phyloP scores from a whole-genome alignment of 2,888 invertebrate species.

The Agonopterix arenella region DNA sequence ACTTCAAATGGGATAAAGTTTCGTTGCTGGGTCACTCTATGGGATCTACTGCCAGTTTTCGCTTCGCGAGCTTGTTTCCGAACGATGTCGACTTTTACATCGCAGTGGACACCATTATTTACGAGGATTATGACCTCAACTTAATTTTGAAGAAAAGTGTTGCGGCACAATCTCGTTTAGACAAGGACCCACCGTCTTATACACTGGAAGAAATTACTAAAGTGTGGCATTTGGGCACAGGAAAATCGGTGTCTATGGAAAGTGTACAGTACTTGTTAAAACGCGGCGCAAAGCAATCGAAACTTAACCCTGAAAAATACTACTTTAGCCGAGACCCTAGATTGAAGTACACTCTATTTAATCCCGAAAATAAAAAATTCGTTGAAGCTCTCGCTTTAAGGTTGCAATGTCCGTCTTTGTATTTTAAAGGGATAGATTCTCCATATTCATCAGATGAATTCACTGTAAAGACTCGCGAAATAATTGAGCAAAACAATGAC shows the following conservation, averaged over 20 bases:
- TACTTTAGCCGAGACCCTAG: constrained; percentile 81
- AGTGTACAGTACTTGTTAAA: constrained; percentile 71
- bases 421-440: constrained; percentile 77
- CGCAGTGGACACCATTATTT: constrained; percentile 71
- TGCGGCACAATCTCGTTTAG: constrained; percentile 38
- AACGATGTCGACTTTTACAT: constrained; percentile 76
- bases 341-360: constrained; percentile 71
- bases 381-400: constrained; percentile 71
- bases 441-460: constrained; percentile 74
- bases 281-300: constrained; percentile 75
- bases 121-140: constrained; percentile 54
- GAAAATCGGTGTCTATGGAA: constrained; percentile 74
- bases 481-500: constrained; percentile 68
- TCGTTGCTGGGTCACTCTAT: constrained; percentile 83
- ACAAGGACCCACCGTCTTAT: constrained; percentile 78
- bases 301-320: constrained; percentile 74
- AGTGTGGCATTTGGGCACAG: constrained; percentile 72
- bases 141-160: constrained; percentile 62
- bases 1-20: constrained; percentile 83
- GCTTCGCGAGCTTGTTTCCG: constrained; percentile 79
- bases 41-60: constrained; percentile 78
- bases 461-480: constrained; percentile 72
- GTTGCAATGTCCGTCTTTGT: constrained; percentile 79
- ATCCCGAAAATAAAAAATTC: constrained; percentile 71
- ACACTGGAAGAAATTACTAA: constrained; percentile 78